Evolutionary conservation across 2,797 vertebrate genomes (phyloP).

Genomic region (Chaunax sp.): DNA sequence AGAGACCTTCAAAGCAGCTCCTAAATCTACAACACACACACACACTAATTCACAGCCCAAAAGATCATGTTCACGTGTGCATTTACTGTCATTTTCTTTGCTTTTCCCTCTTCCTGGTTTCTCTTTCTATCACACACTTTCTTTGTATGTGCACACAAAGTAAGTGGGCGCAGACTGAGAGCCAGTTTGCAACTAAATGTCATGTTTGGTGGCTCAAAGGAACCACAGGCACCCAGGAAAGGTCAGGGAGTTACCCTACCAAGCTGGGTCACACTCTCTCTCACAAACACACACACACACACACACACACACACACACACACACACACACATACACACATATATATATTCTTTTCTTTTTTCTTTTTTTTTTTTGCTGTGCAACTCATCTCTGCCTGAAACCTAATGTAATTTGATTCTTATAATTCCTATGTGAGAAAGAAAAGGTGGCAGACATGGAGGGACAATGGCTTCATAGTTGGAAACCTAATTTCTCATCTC

Average conservation of each 20-base stretch:
- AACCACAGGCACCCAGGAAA: slow-evolving; percentile 39
- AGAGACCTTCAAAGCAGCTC: slow-evolving; percentile 65
- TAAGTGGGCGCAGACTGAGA: slow-evolving; percentile 20
- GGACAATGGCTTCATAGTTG: slow-evolving; percentile 55
- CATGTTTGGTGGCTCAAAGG: slow-evolving; percentile 51
- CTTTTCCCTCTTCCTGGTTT: neutral
- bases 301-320: slow-evolving; percentile 9
- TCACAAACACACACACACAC: slow-evolving; percentile 15
- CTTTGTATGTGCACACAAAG: slow-evolving; percentile 9
- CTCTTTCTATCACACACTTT: slow-evolving; percentile 10
- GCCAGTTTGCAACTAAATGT: slow-evolving; percentile 46
- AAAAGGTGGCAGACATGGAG: slow-evolving; percentile 16
- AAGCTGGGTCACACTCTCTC: slow-evolving; percentile 12
- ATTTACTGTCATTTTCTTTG: slow-evolving; percentile 26
- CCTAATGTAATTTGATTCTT: slow-evolving; percentile 64
- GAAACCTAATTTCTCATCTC: slow-evolving; percentile 36
- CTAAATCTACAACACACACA: slow-evolving; percentile 39
- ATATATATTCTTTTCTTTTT: too few relatives aligned
- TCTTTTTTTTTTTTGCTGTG: too few relatives aligned
- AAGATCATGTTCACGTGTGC: slow-evolving; percentile 43
- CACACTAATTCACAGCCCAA: slow-evolving; percentile 36
- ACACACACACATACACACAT: slow-evolving; percentile 27
- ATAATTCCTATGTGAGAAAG: slow-evolving; percentile 54
- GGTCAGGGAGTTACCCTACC: slow-evolving; percentile 43
- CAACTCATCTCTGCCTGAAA: slow-evolving; percentile 58